Evolutionary conservation across 2,888 invertebrate species (phyloP).

Genomic region (Adela reaumurella): DNA sequence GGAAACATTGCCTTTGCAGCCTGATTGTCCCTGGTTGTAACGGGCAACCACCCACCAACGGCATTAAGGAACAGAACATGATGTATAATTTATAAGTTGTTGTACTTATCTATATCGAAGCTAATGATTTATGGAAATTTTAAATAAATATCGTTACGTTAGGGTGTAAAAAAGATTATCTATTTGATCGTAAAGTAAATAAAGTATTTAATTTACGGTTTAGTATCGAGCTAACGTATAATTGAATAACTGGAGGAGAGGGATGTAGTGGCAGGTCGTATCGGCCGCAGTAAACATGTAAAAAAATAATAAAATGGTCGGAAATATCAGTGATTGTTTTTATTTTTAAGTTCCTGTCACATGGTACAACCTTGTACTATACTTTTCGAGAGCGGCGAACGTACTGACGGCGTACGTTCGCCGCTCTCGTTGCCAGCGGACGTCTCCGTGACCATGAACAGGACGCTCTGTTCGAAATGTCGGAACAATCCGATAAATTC

Average conservation of each 20-base stretch:
- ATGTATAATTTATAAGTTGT: not conserved
- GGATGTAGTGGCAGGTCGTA: not conserved
- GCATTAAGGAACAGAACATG: not conserved
- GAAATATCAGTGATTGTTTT: not conserved
- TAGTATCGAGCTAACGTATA: conserved; percentile 53
- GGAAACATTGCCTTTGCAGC: no score
- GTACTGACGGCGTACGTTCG: no score
- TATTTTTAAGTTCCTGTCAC: no score
- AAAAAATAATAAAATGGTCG: not conserved
- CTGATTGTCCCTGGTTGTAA: no score
- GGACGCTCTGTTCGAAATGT: no score
- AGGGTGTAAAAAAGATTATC: conserved; percentile 57
- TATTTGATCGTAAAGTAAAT: conserved; percentile 52
- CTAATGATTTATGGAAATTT: conserved; percentile 15
- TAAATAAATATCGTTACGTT: conserved; percentile 50
- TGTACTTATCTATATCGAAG: not conserved
- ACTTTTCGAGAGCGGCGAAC: no score
- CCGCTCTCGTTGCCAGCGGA: no score
- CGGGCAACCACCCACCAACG: no score
- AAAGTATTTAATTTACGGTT: conserved; percentile 53
- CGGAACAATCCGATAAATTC: no score
- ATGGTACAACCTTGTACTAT: no score
- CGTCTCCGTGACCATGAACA: no score
- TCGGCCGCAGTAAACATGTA: not conserved
- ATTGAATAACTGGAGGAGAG: conserved; percentile 20